A percentile compares a stretch with the other conserved stretches of the same genome.
Conservation (phyloP, 2,888 invertebrate species). For the Celastrina argiolus region DNA sequence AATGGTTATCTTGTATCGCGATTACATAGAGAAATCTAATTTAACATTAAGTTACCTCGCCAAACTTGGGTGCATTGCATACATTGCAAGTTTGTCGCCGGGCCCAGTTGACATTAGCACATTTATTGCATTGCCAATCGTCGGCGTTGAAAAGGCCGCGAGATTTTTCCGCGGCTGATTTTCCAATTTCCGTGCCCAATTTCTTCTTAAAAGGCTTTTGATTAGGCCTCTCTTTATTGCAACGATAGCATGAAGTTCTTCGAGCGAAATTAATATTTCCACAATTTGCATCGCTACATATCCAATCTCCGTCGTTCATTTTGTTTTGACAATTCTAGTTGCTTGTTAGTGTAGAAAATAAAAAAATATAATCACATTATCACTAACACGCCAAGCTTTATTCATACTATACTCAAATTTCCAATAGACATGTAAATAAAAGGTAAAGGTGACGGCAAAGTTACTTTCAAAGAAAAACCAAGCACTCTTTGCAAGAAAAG, state of each 20-base stretch:
- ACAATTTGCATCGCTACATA: slow-evolving; percentile 84
- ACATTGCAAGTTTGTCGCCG: slow-evolving; percentile 97
- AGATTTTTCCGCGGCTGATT: slow-evolving; percentile 98
- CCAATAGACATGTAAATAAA: slow-evolving; percentile 58
- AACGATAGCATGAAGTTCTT: slow-evolving; percentile 93
- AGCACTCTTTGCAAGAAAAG: slow-evolving; percentile 72
- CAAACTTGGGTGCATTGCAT: slow-evolving; percentile 98
- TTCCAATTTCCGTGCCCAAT: slow-evolving; percentile 97
- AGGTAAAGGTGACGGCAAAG: slow-evolving; percentile 53
- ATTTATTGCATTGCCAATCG: slow-evolving; percentile 99
- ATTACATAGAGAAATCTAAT: background rate
- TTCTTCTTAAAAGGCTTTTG: slow-evolving; percentile 81
- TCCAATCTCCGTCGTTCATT: slow-evolving; percentile 81
- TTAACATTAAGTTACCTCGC: slow-evolving; percentile 80
- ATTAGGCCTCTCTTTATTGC: slow-evolving; percentile 84
- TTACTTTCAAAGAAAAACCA: slow-evolving; percentile 67
- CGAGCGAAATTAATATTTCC: slow-evolving; percentile 97
- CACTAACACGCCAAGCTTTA: slow-evolving; percentile 24
- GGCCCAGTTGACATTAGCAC: slow-evolving; percentile 99
- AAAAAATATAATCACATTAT: slow-evolving; percentile 32
- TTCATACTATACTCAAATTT: slow-evolving; percentile 11
- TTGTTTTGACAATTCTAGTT: slow-evolving; percentile 43
- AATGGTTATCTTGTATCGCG: background rate
- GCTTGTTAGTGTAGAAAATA: background rate
- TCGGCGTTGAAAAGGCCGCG: slow-evolving; percentile 97